Evolutionary conservation across 2,888 invertebrate species (phyloP).

Genomic region (Idaea aversata): DNA sequence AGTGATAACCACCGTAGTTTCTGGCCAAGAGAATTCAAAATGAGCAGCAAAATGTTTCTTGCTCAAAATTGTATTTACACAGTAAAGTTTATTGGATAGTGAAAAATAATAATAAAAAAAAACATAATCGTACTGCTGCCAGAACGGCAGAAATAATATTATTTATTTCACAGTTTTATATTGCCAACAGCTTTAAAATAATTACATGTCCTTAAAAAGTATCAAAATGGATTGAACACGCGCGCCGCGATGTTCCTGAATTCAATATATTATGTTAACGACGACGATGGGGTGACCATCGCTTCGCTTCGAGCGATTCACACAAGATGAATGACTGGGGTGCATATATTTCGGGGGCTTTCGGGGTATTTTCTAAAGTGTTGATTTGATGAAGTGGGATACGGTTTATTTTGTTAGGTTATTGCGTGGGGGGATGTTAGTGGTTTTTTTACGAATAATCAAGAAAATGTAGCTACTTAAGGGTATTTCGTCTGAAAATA

Average conservation of each 20-base stretch:
- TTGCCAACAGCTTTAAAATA: neutral
- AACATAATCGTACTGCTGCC: too few relatives aligned
- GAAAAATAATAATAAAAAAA: too few relatives aligned
- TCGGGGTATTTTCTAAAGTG: conserved; percentile 15
- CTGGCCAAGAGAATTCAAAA: too few relatives aligned
- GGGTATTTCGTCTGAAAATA: too few relatives aligned
- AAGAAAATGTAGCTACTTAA: neutral
- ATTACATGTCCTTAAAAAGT: neutral
- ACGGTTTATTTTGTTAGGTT: neutral
- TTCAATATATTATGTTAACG: conserved; percentile 30
- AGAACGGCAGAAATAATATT: too few relatives aligned
- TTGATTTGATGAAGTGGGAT: conserved; percentile 1
- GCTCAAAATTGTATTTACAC: too few relatives aligned
- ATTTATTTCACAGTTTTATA: neutral
- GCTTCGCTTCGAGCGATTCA: conserved; percentile 9
- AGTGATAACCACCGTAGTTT: too few relatives aligned
- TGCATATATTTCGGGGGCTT: conserved; percentile 38
- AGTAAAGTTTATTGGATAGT: too few relatives aligned
- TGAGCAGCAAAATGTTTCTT: too few relatives aligned
- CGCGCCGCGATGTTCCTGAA: neutral
- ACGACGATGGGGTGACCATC: conserved; percentile 27
- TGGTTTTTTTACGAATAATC: neutral
- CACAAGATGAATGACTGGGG: conserved; percentile 39
- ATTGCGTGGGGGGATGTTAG: neutral
- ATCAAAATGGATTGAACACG: neutral